Percentiles rank a stretch among this genome's conserved stretches.
phyloP scores from a whole-genome alignment of 2,888 invertebrate species.

The Arrhopalites spinosus region DNA sequence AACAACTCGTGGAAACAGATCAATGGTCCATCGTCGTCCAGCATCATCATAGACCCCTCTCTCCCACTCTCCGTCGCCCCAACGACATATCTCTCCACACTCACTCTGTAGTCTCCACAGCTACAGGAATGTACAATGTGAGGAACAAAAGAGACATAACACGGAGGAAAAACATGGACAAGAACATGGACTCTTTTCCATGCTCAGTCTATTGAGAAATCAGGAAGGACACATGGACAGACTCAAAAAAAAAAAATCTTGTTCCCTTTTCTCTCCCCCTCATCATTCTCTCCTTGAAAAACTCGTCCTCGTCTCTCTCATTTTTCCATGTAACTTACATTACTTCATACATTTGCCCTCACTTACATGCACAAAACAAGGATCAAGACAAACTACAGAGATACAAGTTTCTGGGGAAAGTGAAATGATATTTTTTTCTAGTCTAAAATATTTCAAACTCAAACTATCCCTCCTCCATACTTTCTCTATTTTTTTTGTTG shows the following conservation, averaged over 20 bases:
- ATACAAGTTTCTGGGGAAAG: no score
- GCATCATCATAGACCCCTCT: background rate
- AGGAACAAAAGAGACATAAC: no score
- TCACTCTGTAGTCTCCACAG: no score
- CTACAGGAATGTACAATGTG: no score
- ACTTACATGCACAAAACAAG: background rate
- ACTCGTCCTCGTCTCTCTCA: background rate
- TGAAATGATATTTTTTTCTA: no score
- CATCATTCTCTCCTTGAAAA: background rate
- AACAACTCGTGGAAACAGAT: slow-evolving; percentile 3
- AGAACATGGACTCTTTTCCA: background rate
- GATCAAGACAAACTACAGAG: background rate
- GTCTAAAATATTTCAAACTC: no score
- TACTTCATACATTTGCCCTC: background rate
- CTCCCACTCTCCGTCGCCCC: no score
- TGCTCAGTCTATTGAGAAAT: background rate
- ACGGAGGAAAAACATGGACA: background rate
- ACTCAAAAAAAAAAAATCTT: slow-evolving; percentile 10
- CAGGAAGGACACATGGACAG: slow-evolving; percentile 32
- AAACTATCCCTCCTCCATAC: no score
- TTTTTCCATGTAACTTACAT: background rate
- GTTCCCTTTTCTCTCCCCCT: background rate
- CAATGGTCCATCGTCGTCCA: slow-evolving; percentile 12
- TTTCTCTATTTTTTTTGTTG: no score
- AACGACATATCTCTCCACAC: no score